Evolutionary conservation across 2,113 vertebrate genomes (phyloP), one percentile per base, ranked within the genome.

Genomic region (Corythornis madagascariensis): DNA sequence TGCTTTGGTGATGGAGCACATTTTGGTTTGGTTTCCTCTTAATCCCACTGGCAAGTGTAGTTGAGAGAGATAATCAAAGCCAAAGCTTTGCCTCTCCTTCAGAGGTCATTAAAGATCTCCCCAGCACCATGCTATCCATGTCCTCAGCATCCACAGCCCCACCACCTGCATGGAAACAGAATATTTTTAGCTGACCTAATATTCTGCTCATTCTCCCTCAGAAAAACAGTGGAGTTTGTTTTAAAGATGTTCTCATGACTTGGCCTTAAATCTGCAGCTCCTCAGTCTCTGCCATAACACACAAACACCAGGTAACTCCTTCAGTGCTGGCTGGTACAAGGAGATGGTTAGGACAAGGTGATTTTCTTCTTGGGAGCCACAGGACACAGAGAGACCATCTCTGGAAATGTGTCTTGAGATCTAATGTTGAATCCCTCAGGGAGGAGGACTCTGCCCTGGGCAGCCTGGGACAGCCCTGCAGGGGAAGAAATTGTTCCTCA

Each of bases 31-130:
- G 12, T 43, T 43, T 53, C 28, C 10, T 13, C 48, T 61, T 42
- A 56, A 12, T 57, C 17, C 79, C 26, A 20, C 40, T 52, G 28
- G 38, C 11, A 86, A 83, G 78, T 12, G 75, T 14, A 93, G 89
- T 86, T 69, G 87, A 59, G 91, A 82, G 6, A 40, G 43, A 76
- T 84, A 21, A 80, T 59, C 86, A 28, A 87, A 82, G 93, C 47
- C 61, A 74, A 91, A 89, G 60, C 33, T 92, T 82, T 79, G 28
- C 72, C 43, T 56, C 55, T 89, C 13, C 61, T 94, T 94, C 66
- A 91, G 63, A 95, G 66, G 45, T 28, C 87, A 78, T 77, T 95
- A 90, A 88, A 96, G 33, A 74, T 53, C 74, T 24, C 43, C 12
- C 33, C 88, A 88, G 19, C 66, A 91, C 14, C 13, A 31, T 22